Conservation (phyloP, 2,797 vertebrate genomes). For the Ara ararauna region DNA sequence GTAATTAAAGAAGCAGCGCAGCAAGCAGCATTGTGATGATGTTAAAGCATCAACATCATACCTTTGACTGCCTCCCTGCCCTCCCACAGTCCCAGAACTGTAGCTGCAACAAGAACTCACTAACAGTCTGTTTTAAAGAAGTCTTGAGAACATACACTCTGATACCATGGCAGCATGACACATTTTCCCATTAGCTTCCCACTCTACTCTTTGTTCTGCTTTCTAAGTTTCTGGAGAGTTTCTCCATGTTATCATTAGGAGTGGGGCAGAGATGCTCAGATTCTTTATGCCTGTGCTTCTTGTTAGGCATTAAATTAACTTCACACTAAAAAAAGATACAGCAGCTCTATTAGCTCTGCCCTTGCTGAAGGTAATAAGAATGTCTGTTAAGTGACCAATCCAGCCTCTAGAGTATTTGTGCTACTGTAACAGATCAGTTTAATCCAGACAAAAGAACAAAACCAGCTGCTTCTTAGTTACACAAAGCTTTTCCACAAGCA, state of each 20-base stretch:
- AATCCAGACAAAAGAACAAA: background rate
- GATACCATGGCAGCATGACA: constrained; percentile 59
- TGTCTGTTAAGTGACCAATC: background rate
- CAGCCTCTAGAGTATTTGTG: background rate
- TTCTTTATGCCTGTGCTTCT: background rate
- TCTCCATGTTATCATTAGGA: background rate
- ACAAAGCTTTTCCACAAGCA: background rate
- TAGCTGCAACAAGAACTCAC: constrained; percentile 8
- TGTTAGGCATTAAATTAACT: background rate
- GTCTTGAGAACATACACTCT: background rate
- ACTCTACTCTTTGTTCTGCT: constrained; percentile 63
- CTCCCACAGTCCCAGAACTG: background rate
- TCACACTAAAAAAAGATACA: background rate
- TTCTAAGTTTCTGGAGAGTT: constrained; percentile 32
- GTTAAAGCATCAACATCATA: background rate
- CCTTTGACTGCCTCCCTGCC: background rate
- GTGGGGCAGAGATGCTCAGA: background rate
- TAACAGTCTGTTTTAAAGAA: background rate
- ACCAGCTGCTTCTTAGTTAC: background rate
- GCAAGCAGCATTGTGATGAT: background rate
- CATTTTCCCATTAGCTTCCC: constrained; percentile 53
- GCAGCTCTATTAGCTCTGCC: background rate
- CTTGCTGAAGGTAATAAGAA: background rate
- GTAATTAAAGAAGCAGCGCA: background rate
- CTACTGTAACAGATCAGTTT: background rate